Percentiles rank a stretch among this genome's conserved stretches.
Evolutionary conservation across 2,888 invertebrate species (phyloP).

Genomic region (Drosophila neotestacea): DNA sequence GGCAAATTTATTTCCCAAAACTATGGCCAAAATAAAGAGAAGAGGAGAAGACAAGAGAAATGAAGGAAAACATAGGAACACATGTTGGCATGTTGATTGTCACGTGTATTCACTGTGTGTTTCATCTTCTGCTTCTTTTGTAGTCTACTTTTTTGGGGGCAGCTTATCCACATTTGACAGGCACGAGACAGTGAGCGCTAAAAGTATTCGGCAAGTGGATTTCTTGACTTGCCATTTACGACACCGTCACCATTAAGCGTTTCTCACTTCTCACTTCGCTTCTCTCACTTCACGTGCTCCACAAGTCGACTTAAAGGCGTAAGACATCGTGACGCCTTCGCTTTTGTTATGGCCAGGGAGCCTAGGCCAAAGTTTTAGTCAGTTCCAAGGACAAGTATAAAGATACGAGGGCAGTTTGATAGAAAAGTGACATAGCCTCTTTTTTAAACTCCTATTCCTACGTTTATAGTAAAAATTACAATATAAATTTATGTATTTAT

Average conservation of each 20-base stretch:
- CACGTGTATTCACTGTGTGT: constrained; percentile 46
- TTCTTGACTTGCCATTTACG: constrained; percentile 73
- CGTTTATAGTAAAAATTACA: no score
- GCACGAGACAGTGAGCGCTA: constrained; percentile 42
- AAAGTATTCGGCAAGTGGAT: constrained; percentile 77
- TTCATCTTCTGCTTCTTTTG: constrained; percentile 21
- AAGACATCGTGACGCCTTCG: constrained; percentile 43
- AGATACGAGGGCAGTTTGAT: not conserved
- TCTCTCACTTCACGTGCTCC: constrained; percentile 35
- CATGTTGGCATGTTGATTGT: constrained; percentile 74
- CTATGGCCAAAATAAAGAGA: constrained; percentile 66
- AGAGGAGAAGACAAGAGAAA: not conserved
- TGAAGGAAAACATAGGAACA: constrained; percentile 28
- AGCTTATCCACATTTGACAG: constrained; percentile 51
- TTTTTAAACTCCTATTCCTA: no score
- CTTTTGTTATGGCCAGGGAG: constrained; percentile 22
- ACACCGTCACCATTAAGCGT: constrained; percentile 56
- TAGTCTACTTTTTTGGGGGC: constrained; percentile 39
- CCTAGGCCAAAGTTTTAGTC: constrained; percentile 39
- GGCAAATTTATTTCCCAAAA: constrained; percentile 69
- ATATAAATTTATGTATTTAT: no score
- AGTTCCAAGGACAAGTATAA: constrained; percentile 19
- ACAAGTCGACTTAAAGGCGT: constrained; percentile 17
- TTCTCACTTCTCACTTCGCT: constrained; percentile 13
- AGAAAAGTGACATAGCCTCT: no score